These are phyloP conservation scores for Accipiter virgatus DNA, from an alignment of 2,113 vertebrate species.

Conservation along the genomic window DNA sequence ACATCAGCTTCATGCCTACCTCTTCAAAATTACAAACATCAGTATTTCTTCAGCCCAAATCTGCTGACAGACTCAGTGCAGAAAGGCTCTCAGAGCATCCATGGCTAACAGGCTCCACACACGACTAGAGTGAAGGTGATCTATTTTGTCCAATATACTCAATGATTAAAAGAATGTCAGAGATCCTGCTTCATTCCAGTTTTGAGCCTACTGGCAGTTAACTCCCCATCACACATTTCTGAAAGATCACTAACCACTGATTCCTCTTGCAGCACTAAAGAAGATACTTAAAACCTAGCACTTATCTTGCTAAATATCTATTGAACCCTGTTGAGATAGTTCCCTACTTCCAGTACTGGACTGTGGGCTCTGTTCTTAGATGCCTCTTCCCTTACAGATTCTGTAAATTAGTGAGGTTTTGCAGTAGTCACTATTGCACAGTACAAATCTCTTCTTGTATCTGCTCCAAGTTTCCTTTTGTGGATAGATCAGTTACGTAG, in stretches of 20 bases:
- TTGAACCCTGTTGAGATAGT: accelerated
- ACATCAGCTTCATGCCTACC: background rate
- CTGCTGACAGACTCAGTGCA: background rate
- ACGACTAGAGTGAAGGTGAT: background rate
- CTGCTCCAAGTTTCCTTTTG: background rate
- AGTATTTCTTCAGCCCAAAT: background rate
- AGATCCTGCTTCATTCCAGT: background rate
- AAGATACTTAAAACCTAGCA: background rate
- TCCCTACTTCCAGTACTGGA: background rate
- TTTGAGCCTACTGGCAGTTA: background rate
- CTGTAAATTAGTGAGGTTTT: background rate
- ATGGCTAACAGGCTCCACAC: background rate
- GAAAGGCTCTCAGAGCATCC: background rate
- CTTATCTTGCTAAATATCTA: background rate
- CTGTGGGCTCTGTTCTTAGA: background rate
- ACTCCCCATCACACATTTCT: background rate
- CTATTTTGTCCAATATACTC: background rate
- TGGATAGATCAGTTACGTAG: background rate
- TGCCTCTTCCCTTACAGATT: background rate
- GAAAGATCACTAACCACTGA: background rate
- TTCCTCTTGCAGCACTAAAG: background rate
- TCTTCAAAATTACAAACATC: background rate
- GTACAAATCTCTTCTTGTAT: background rate
- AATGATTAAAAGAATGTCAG: background rate
- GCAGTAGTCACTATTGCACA: background rate